phyloP scores from a whole-genome alignment of 2,888 invertebrate species.

The Selenia dentaria region DNA sequence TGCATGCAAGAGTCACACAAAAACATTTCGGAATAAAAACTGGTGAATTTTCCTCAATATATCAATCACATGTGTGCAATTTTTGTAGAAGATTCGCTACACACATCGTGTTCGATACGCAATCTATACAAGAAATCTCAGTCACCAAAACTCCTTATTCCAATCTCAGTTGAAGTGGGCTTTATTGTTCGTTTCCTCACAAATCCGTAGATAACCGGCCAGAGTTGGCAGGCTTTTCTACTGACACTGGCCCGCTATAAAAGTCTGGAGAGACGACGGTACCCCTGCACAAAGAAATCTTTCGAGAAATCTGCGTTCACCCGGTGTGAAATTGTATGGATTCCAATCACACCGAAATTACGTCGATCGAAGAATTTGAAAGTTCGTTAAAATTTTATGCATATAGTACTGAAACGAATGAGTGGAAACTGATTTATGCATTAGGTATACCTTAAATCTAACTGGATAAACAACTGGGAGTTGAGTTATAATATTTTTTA shows the following conservation, averaged over 20 bases:
- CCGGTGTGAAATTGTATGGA: constrained; percentile 55
- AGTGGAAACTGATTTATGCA: constrained; percentile 11
- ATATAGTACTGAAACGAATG: constrained; percentile 20
- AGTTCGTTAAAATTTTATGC: constrained; percentile 39
- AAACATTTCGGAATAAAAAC: too few relatives aligned
- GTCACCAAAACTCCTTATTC: constrained; percentile 53
- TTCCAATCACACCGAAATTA: constrained; percentile 46
- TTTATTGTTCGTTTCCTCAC: constrained; percentile 64
- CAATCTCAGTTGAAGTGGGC: constrained; percentile 54
- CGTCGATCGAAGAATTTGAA: constrained; percentile 39
- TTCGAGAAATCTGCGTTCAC: constrained; percentile 48
- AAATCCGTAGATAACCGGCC: constrained; percentile 63
- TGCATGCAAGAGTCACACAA: too few relatives aligned
- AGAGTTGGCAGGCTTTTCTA: constrained; percentile 40
- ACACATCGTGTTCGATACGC: constrained; percentile 47
- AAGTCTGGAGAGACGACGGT: constrained; percentile 43
- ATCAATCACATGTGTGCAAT: too few relatives aligned
- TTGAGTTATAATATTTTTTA: too few relatives aligned
- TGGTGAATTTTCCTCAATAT: too few relatives aligned
- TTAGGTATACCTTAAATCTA: too few relatives aligned
- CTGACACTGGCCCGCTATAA: constrained; percentile 42
- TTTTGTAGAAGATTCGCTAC: too few relatives aligned
- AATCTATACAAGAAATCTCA: constrained; percentile 51
- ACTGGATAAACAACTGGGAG: too few relatives aligned
- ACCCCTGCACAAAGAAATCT: constrained; percentile 32